Percentiles rank a stretch among this genome's conserved stretches.
Conservation (phyloP, 1,140 invertebrate species). For the Macrotrachela quadricornifera region DNA sequence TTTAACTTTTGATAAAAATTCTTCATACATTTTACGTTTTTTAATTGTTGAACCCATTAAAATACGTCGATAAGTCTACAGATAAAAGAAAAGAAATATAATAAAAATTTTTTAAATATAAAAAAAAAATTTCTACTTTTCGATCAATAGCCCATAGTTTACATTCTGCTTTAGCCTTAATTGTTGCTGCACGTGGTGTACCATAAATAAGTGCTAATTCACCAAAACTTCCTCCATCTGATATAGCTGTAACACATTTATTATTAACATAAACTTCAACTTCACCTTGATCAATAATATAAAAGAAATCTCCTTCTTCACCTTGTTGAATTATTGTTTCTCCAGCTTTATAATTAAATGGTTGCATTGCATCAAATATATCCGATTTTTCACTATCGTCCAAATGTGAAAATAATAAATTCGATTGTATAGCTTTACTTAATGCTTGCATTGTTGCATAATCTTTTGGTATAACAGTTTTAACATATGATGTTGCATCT, state of each 20-base stretch:
- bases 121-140: slow-evolving; percentile 31
- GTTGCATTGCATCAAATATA: slow-evolving; percentile 89
- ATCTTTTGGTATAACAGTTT: slow-evolving; percentile 97
- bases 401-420: slow-evolving; percentile 81
- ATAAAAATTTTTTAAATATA: too few species aligned
- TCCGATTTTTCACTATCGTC: slow-evolving; percentile 73
- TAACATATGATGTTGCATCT: slow-evolving; percentile 89
- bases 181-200: slow-evolving; percentile 82
- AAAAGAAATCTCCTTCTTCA: slow-evolving; percentile 98
- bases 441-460: slow-evolving; percentile 98
- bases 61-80: slow-evolving; percentile 86
- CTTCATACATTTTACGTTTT: slow-evolving; percentile 98
- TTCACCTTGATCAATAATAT: slow-evolving; percentile 93
- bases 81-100: too few species aligned
- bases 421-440: slow-evolving; percentile 89
- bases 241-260: slow-evolving; percentile 71
- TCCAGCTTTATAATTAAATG: slow-evolving; percentile 72
- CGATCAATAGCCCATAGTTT: slow-evolving; percentile 97
- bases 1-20: slow-evolving; percentile 86
- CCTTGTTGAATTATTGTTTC: slow-evolving; percentile 90
- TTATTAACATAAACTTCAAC: slow-evolving; percentile 61
- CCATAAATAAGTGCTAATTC: slow-evolving; percentile 94
- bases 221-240: slow-evolving; percentile 87
- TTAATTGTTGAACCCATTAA: slow-evolving; percentile 91
- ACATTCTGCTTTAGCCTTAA: slow-evolving; percentile 70